Evolutionary conservation across 2,113 vertebrate species (phyloP).

Genomic region (Antennarius striatus): DNA sequence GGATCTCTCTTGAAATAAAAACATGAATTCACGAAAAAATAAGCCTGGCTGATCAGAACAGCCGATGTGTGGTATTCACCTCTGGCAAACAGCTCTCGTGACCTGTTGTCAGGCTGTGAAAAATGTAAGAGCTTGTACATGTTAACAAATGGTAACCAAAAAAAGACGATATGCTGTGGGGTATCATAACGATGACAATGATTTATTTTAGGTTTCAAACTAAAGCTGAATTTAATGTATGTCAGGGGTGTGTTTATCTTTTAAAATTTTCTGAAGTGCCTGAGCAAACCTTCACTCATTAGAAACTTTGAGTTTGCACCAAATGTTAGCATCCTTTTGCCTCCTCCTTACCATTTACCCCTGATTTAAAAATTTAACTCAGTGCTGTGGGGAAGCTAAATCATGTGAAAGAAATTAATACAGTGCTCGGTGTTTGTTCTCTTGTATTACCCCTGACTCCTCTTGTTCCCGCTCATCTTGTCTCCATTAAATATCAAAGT

Average conservation of each 20-base stretch:
- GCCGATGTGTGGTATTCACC: slow-evolving; percentile 43
- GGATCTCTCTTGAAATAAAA: slow-evolving; percentile 12
- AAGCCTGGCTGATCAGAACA: slow-evolving; percentile 37
- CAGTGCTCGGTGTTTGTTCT: slow-evolving; percentile 67
- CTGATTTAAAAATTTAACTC: slow-evolving; percentile 79
- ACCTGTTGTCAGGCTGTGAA: slow-evolving; percentile 51
- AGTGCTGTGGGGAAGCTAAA: slow-evolving; percentile 67
- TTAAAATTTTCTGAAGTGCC: slow-evolving; percentile 1
- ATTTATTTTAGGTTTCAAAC: background rate
- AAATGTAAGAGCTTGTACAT: slow-evolving; percentile 54
- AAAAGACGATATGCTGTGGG: background rate
- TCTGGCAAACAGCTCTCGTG: slow-evolving; percentile 43
- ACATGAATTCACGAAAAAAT: slow-evolving; percentile 28
- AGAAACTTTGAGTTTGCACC: slow-evolving; percentile 25
- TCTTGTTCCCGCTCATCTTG: slow-evolving; percentile 60
- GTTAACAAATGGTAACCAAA: slow-evolving; percentile 23
- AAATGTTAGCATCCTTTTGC: slow-evolving; percentile 64
- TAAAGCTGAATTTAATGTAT: background rate
- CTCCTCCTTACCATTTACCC: slow-evolving; percentile 57
- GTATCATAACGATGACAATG: slow-evolving; percentile 13
- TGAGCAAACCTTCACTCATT: slow-evolving; percentile 18
- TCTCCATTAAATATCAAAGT: slow-evolving; percentile 74
- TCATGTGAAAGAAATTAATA: slow-evolving; percentile 71
- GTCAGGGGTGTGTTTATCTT: slow-evolving; percentile 9
- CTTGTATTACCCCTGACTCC: slow-evolving; percentile 50